A percentile compares a stretch with the other conserved stretches of the same genome.
Conservation (phyloP, 2,113 vertebrate species). For the Otocyon megalotis region DNA sequence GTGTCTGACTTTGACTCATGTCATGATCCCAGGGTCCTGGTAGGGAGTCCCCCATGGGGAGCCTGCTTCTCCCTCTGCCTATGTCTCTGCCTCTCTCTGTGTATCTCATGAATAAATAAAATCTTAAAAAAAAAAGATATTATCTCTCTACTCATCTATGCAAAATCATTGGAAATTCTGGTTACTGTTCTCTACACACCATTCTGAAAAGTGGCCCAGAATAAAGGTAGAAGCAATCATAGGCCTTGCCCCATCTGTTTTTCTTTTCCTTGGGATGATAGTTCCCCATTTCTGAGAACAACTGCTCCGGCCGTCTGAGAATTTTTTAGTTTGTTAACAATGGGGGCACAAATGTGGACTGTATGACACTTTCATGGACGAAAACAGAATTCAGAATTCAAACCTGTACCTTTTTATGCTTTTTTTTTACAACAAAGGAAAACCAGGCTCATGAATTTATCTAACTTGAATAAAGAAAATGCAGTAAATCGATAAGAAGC, state of each 20-base stretch:
- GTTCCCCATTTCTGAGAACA: neutral
- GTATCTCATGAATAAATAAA: too few species aligned
- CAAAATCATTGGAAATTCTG: neutral
- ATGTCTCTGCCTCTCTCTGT: too few species aligned
- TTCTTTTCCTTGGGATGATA: neutral
- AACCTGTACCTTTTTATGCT: neutral
- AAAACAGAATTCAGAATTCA: neutral
- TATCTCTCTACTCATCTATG: neutral
- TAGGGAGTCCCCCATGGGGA: too few species aligned
- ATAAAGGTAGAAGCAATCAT: neutral
- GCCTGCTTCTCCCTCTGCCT: too few species aligned
- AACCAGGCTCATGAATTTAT: neutral
- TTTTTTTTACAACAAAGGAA: neutral
- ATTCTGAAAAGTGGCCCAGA: neutral
- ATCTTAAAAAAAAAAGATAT: neutral
- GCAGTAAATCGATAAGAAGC: neutral
- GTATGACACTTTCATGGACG: neutral
- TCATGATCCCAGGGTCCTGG: too few species aligned
- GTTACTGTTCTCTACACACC: neutral
- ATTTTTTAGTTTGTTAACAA: neutral
- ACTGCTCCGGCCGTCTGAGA: neutral
- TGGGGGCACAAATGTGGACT: neutral
- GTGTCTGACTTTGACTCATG: too few species aligned
- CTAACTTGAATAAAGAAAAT: neutral
- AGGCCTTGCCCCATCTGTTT: neutral